Evolutionary conservation across 2,113 vertebrate species (phyloP), one percentile per base, ranked within the genome.

Genomic region (Dendropsophus ebraccatus): DNA sequence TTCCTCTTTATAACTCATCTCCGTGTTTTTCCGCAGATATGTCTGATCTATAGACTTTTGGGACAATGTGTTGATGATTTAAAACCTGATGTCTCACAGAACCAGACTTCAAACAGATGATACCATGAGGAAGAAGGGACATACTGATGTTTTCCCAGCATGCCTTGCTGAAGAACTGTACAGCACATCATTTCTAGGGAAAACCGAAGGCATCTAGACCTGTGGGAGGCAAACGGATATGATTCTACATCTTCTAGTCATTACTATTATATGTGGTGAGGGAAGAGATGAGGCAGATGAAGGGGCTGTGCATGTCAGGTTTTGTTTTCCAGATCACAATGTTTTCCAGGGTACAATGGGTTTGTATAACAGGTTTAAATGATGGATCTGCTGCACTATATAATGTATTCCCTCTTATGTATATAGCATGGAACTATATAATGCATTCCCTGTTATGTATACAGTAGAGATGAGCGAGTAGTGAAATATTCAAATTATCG

Each of bases 201-300:
- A 28, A 30, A 28, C 60, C 30, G 25, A 30, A 19, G 30, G 32
- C 10, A 23, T n/a, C 30, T n/a, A 45, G 70, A 73, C 70, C 35
- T 23, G 70, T 45, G 70, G 70, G 35, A 73, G 35, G n/a, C 5
- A 7, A n/a, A 16, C 45, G 41, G 72, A 75, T 41, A 21, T 16
- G 23, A 45, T 75, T 47, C 12, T 25, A 49, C 72, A 75, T 75
- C 72, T 75, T 75, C 35, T 75, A 75, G 21, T 49, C 23, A 75
- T 75, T 37, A 41, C 41, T 41, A 41, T 41, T 41, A 41, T 70
- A 70, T 70, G 28, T 70, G 62, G 10, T 30, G 72, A 47, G 72
- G 41, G 72, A 49, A 25, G 19, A 52, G 30, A 32, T 16, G 54
- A 37, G 52, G 49, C 77, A 79, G 77, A 58, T 79, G 49, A 58